Conservation (phyloP, 2,888 invertebrate species). For the Machimus atricapillus region DNA sequence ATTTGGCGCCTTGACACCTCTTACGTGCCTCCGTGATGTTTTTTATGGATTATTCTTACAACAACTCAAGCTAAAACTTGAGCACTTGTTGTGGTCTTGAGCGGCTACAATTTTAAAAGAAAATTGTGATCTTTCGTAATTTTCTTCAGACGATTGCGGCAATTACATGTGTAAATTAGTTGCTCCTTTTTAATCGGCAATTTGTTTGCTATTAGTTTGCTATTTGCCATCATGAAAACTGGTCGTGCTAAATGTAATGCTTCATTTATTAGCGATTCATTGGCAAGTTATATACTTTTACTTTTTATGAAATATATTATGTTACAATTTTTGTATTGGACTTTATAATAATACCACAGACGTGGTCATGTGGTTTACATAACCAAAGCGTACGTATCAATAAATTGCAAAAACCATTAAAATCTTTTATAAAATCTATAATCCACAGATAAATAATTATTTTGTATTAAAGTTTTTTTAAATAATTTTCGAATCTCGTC, state of each 20-base stretch:
- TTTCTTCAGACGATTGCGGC: not conserved
- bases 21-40: constrained; percentile 32
- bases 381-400: not conserved
- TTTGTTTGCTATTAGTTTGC: not conserved
- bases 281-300: not conserved
- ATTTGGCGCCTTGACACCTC: constrained; percentile 25
- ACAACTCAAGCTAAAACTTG: not conserved
- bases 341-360: not conserved
- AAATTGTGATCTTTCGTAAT: not conserved
- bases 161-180: not conserved
- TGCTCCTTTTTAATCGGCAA: not conserved
- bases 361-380: not conserved
- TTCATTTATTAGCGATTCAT: not conserved
- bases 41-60: not conserved
- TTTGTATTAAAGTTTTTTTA: not conserved
- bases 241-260: not conserved
- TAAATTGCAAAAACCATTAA: not conserved
- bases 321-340: not conserved
- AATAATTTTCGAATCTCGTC: no score
- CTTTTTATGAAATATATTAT: not conserved
- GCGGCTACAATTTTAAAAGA: not conserved
- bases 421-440: not conserved
- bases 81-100: not conserved
- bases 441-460: not conserved
- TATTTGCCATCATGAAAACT: not conserved